Base-by-base conservation (phyloP, 2,113 vertebrate genomes). In the Epinephelus fuscoguttatus region DNA sequence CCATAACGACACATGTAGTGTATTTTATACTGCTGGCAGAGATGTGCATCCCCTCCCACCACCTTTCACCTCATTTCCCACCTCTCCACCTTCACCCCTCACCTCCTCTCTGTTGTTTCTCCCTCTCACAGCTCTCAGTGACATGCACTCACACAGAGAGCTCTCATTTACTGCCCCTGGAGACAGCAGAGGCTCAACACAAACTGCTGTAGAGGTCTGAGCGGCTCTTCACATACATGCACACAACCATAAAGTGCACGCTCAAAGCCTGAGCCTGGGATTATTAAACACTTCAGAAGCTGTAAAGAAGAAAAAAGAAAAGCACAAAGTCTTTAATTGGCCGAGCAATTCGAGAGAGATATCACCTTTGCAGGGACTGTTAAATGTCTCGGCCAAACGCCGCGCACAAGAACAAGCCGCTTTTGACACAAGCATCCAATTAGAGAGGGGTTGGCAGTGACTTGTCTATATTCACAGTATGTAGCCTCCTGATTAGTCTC, bases 401-500 rank as follows among this genome's bases (percentile, higher is more conserved):
- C 23, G 18, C 55, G 13, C 27, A 23, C 18, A 72, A 77, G 78
- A 88, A 69, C 81, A 82, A 84, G 72, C 77, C 9, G 81, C 9
- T 57, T 79, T 64, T 62, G 79, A 62, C 72, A 2, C 72, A 9
- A 45, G 70, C 70, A n/a, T 78, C 85, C 89, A 90, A 92, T 93
- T 92, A 90, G 77, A 69, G 80, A 30, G 67, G 4, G 70, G 69
- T 67, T 81, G 76, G 83, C 72, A 61, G 75, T 68, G 68, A 82
- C 85, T 57, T 66, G 79, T 89, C 89, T 78, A 56, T 50, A 49
- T 81, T 91, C 84, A 72, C 88, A 82, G 55, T 74, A 25, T 77
- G n/a, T 10, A 80, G 73, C 70, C 55, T 7, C 3, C 84, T 77
- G 88, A 93, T 91, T 88, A 87, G 80, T 9, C 74, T 84, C 56